Percentiles rank a stretch among this genome's conserved stretches.
These are phyloP conservation scores for Drosophila murphyi DNA, from an alignment of 1,140 invertebrate genomes.

Conservation along the genomic window DNA sequence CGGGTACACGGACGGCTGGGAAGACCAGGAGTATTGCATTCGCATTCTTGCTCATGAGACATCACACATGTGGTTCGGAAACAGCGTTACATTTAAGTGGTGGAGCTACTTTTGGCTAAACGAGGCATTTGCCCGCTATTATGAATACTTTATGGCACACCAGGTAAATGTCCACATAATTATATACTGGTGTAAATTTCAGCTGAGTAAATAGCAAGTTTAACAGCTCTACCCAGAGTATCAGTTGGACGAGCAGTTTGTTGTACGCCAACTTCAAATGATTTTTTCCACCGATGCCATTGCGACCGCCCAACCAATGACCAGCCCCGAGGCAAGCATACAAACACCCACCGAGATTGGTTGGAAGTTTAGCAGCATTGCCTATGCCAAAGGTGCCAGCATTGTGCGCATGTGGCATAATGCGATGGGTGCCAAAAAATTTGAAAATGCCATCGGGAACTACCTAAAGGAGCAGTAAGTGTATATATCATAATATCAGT, in stretches of 20 bases:
- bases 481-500: neutral
- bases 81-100: constrained; percentile 88
- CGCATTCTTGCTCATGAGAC: constrained; percentile 87
- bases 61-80: constrained; percentile 89
- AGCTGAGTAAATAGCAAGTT: neutral
- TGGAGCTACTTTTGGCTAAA: constrained; percentile 89
- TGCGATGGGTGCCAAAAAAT: constrained; percentile 88
- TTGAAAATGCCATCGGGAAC: constrained; percentile 86
- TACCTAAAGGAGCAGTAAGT: constrained; percentile 86
- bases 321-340: constrained; percentile 83
- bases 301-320: constrained; percentile 87
- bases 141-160: constrained; percentile 87
- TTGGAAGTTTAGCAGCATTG: constrained; percentile 86
- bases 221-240: constrained; percentile 82
- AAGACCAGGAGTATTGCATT: constrained; percentile 84
- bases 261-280: constrained; percentile 88
- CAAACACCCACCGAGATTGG: constrained; percentile 84
- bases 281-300: constrained; percentile 88
- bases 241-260: constrained; percentile 86
- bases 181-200: neutral
- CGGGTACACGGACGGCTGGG: constrained; percentile 67
- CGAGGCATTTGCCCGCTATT: constrained; percentile 89
- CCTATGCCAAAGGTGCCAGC: constrained; percentile 89
- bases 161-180: constrained; percentile 80
- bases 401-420: constrained; percentile 91